Evolutionary conservation across 2,888 invertebrate genomes (phyloP), one percentile per base, ranked within the genome.

Genomic region (Leptogaster cylindrica): DNA sequence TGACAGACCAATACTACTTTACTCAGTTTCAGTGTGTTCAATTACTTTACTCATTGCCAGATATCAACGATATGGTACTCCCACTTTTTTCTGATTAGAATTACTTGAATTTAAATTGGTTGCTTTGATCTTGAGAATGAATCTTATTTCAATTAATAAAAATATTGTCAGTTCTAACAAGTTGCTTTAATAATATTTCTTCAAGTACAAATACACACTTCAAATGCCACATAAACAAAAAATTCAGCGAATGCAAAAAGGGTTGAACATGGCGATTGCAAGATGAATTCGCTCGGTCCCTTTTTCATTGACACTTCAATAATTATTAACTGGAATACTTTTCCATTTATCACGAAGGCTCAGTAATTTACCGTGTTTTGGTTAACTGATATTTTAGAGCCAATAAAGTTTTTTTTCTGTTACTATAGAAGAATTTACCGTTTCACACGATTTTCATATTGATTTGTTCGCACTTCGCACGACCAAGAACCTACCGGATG

Each of bases 211-310:
- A 27, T 52, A 14, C 16, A 10, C 20, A 52, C 52, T 52, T 52
- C 18, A 1, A 52, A 39, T 55, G 55, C 55, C 55, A 55, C 55
- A 55, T 55, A 55, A 55, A 55, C 55, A 55, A 55, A 55, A 55
- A 55, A 23, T 4, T 16, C 18, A 4, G 5, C n/a, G 36, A 55
- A 46, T 55, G 39, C 55, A 36, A 33, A n/a, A n/a, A n/a, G n/a
- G n/a, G 39, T 20, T 33, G 33, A 55, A 55, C 39, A 55, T 55
- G 55, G 55, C 55, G 36, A 36, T 16, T 23, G 16, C 16, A 6
- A 41, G 18, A 12, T 41, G 41, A 12, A 14, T 41, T 12, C 16
- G n/a, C n/a, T n/a, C n/a, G n/a, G n/a, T n/a, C n/a, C n/a, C n/a
- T n/a, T n/a, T n/a, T n/a, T n/a, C n/a, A n/a, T n/a, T n/a, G n/a